These are phyloP conservation scores for Cyprinodon diabolis DNA, from an alignment of 2,797 vertebrate genomes.

Conservation along the genomic window DNA sequence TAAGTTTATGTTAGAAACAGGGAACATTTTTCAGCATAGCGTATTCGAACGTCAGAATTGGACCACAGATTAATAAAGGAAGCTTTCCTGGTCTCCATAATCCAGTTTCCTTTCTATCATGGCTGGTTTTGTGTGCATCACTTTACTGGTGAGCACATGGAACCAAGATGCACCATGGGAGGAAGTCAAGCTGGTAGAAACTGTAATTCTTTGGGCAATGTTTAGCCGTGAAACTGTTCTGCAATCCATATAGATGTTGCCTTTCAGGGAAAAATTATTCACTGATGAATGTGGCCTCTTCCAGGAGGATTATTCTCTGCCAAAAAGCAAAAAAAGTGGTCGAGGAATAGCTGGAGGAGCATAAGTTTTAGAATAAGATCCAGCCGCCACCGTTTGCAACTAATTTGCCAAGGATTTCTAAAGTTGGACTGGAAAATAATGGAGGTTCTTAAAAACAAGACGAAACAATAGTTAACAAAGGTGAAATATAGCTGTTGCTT, in stretches of 20 bases:
- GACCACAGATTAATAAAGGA: background rate
- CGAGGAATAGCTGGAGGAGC: background rate
- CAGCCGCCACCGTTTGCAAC: constrained; percentile 8
- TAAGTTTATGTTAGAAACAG: background rate
- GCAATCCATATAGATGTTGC: background rate
- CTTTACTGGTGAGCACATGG: too few relatives aligned
- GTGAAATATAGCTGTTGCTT: constrained; percentile 17
- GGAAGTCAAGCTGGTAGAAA: background rate
- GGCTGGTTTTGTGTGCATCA: too few relatives aligned
- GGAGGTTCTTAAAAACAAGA: constrained; percentile 6
- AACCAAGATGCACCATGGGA: too few relatives aligned
- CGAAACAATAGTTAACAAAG: background rate
- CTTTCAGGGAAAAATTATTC: background rate
- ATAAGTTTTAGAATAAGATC: background rate
- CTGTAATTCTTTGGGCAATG: background rate
- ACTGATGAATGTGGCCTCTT: background rate
- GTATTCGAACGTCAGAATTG: background rate
- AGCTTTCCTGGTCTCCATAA: too few relatives aligned
- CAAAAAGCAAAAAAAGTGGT: background rate
- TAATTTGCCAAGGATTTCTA: constrained; percentile 7
- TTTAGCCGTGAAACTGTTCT: too few relatives aligned
- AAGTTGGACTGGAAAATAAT: constrained; percentile 23
- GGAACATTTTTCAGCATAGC: background rate
- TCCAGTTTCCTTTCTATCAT: too few relatives aligned
- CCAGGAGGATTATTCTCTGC: background rate